Percentiles rank a stretch among this genome's conserved stretches.
Evolutionary conservation across 2,113 vertebrate genomes (phyloP).

Genomic region (Coreoperca whiteheadi): DNA sequence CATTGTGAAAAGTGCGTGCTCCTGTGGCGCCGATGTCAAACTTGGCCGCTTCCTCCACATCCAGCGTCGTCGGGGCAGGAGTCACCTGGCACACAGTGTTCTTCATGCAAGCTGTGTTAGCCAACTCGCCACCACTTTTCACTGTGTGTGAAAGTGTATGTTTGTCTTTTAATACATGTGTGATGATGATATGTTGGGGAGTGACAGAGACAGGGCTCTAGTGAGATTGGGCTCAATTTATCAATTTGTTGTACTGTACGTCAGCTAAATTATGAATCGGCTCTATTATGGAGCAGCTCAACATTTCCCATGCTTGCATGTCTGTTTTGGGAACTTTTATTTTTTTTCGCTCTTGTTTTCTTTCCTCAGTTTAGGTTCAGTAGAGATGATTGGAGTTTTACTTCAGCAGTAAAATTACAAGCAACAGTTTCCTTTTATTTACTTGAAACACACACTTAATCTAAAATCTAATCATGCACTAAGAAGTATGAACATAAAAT

Average conservation of each 20-base stretch:
- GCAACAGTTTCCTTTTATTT: not conserved
- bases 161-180: not conserved
- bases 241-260: not conserved
- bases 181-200: not conserved
- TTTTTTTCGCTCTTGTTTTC: not conserved
- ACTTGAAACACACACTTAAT: not conserved
- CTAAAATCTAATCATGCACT: not conserved
- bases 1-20: not conserved
- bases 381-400: not conserved
- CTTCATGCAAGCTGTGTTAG: not conserved
- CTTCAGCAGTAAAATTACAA: not conserved
- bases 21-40: not conserved
- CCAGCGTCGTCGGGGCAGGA: not conserved
- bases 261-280: too few relatives aligned
- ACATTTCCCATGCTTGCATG: not conserved
- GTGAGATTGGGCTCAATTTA: too few relatives aligned
- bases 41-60: not conserved
- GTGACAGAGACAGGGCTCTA: too few relatives aligned
- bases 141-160: not conserved
- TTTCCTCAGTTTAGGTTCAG: not conserved
- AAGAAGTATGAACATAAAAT: not conserved
- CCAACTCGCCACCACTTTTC: not conserved
- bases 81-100: conserved; percentile 49
- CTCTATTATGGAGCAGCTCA: not conserved
- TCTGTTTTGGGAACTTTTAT: not conserved